These are phyloP conservation scores for Pteruthius melanotis DNA, from an alignment of 2,113 vertebrate species.

Conservation along the genomic window DNA sequence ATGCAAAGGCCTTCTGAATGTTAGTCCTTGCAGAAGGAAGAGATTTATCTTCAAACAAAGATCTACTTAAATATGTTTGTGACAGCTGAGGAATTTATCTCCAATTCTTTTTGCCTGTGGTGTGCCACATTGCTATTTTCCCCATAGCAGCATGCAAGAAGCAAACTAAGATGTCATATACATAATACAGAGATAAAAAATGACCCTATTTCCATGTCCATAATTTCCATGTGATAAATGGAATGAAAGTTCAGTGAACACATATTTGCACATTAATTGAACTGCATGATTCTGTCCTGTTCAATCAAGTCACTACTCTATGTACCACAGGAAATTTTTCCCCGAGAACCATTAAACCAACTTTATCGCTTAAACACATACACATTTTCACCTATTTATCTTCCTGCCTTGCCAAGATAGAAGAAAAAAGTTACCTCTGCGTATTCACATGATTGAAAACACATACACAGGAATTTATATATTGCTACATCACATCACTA, in stretches of 20 bases:
- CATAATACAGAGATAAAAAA: conserved; percentile 80
- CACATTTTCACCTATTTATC: conserved; percentile 58
- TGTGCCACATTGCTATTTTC: conserved; percentile 66
- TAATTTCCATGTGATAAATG: conserved; percentile 69
- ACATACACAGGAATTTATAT: conserved; percentile 20
- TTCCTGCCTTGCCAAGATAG: conserved; percentile 50
- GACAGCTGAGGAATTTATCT: conserved; percentile 76
- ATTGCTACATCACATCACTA: background rate
- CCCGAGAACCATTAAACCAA: conserved; percentile 67
- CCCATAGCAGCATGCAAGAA: conserved; percentile 64
- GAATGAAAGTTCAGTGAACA: conserved; percentile 71
- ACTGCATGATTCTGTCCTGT: conserved; percentile 74
- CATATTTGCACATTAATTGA: conserved; percentile 82
- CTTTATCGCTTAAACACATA: conserved; percentile 69
- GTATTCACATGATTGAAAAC: conserved; percentile 28
- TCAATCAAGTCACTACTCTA: conserved; percentile 67
- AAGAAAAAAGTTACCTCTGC: conserved; percentile 7
- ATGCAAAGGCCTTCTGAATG: conserved; percentile 40
- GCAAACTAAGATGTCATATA: conserved; percentile 76
- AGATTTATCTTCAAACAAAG: conserved; percentile 74
- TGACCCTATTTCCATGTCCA: conserved; percentile 75
- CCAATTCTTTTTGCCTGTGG: conserved; percentile 59
- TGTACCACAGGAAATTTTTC: conserved; percentile 61
- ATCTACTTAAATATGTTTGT: conserved; percentile 68
- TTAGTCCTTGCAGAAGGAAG: conserved; percentile 61